Evolutionary conservation across 2,113 vertebrate genomes (phyloP).

Genomic region (Pollimyrus isidori): DNA sequence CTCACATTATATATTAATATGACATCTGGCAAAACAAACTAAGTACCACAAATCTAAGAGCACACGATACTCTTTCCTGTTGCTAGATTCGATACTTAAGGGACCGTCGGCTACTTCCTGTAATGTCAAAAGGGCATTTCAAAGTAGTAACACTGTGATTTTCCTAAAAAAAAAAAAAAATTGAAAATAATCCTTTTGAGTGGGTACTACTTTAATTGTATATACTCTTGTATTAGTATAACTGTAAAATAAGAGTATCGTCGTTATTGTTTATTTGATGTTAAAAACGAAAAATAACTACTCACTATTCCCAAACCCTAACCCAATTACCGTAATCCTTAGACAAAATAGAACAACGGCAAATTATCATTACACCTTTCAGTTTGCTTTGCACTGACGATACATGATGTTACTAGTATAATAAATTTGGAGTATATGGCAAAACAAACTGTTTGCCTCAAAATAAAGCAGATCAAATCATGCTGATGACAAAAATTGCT

Average conservation of each 20-base stretch:
- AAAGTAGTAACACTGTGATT: neutral
- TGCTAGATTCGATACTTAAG: neutral
- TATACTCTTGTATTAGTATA: neutral
- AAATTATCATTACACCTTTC: neutral
- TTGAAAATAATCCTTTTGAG: neutral
- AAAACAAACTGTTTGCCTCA: neutral
- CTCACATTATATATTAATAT: neutral
- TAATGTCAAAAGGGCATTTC: neutral
- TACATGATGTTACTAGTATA: neutral
- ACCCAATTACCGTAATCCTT: conserved; percentile 1
- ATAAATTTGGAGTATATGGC: neutral
- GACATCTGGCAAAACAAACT: neutral
- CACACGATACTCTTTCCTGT: neutral
- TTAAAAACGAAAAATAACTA: neutral
- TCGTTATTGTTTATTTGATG: neutral
- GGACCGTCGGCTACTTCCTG: neutral
- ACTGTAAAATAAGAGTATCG: neutral
- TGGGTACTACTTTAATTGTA: neutral
- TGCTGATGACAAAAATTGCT: neutral
- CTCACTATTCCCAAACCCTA: neutral
- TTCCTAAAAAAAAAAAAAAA: neutral
- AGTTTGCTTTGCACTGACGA: neutral
- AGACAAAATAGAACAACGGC: neutral
- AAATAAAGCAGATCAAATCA: neutral
- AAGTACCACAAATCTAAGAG: neutral